phyloP scores from a whole-genome alignment of 2,113 vertebrate genomes.

The Sterna hirundo region DNA sequence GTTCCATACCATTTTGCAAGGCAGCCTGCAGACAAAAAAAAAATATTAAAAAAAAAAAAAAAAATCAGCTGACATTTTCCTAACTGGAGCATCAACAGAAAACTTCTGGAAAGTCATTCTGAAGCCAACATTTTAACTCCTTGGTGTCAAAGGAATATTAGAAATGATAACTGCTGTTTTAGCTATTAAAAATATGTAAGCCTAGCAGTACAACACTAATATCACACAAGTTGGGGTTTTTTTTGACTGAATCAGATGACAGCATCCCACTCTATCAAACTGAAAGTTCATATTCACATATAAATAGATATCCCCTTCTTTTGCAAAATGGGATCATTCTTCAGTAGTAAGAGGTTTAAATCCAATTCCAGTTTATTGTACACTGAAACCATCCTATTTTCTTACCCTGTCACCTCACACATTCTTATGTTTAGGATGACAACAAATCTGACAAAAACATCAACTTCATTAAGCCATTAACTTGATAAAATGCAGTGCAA shows the following conservation, averaged over 20 bases:
- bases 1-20: slow-evolving; percentile 91
- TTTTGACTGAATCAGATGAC: not conserved
- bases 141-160: not conserved
- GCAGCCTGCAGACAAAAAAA: slow-evolving; percentile 76
- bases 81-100: not conserved
- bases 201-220: not conserved
- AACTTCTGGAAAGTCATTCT: not conserved
- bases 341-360: not conserved
- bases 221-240: not conserved
- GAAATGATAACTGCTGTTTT: not conserved
- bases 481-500: not conserved
- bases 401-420: not conserved
- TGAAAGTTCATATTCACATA: not conserved
- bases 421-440: not conserved
- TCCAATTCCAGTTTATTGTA: not conserved
- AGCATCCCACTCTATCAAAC: not conserved
- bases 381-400: not conserved
- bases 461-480: not conserved
- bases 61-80: not conserved
- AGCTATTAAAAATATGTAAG: not conserved
- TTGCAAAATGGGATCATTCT: not conserved
- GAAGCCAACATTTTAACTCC: not conserved
- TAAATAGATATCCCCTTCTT: not conserved
- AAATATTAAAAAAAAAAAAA: not conserved
- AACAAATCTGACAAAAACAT: not conserved